phyloP scores from a whole-genome alignment of 2,113 vertebrate genomes.

The Choloepus hoffmanni region DNA sequence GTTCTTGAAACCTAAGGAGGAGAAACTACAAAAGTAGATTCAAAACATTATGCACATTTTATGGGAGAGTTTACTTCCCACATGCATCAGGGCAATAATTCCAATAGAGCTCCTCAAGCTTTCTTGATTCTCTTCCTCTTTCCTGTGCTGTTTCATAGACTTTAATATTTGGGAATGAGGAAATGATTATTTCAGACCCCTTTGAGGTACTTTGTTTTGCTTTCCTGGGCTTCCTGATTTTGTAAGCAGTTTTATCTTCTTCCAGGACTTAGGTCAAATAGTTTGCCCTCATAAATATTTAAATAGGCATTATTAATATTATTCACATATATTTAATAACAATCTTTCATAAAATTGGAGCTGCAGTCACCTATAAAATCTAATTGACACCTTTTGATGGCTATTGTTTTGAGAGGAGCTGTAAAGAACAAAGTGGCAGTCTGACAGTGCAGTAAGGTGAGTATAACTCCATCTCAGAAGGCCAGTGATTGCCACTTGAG shows the following conservation, averaged over 20 bases:
- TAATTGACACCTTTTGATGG: constrained; percentile 57
- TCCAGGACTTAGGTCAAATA: not conserved
- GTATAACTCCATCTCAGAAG: not conserved
- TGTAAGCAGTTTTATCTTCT: constrained; percentile 35
- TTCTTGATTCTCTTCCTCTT: not conserved
- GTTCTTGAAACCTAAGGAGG: not conserved
- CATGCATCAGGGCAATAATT: not conserved
- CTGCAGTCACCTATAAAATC: constrained; percentile 47
- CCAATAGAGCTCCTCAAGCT: not conserved
- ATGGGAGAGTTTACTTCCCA: not conserved
- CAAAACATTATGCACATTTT: constrained; percentile 14
- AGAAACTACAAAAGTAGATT: not conserved
- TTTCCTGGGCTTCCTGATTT: not conserved
- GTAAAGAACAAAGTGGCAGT: constrained; percentile 56
- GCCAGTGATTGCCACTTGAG: not conserved
- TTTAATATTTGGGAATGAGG: not conserved
- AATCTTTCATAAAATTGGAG: constrained; percentile 39
- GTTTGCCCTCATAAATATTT: constrained; percentile 54
- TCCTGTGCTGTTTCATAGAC: not conserved
- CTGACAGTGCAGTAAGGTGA: not conserved
- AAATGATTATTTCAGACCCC: not conserved
- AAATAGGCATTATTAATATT: constrained; percentile 58
- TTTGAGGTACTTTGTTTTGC: not conserved
- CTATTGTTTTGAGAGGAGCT: constrained; percentile 36
- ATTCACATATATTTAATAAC: constrained; percentile 39